Base-by-base conservation (phyloP, 2,113 vertebrate genomes). In the Tragelaphus scriptus region DNA sequence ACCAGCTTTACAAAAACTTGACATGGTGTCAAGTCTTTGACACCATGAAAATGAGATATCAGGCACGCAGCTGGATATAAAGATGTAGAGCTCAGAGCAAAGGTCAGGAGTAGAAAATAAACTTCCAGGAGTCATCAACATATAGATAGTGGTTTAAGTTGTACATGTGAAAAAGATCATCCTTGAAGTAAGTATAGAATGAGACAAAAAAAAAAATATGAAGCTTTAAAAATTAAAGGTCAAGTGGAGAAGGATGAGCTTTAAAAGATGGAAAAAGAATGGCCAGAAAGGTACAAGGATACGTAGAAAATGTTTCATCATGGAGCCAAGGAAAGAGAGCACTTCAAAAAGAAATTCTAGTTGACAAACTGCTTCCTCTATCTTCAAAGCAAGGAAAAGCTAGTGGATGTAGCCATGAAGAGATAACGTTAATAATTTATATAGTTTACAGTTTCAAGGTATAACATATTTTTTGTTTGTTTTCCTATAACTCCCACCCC, bases 311-410 rank as follows among this genome's bases (percentile, higher is more conserved):
- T 40, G 58, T 51, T 96, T 79, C 40, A 65, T 85, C 80, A 63
- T 79, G 63, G 47, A 90, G 56, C 56, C 36, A 93, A 91, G 16
- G 49, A 87, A 96, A 93, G 23, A 75, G 53, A 79, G 30, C 26
- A 36, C 25, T 93, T 93, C 80, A 79, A 26, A 82, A 87, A 94
- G 59, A 87, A 91, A 86, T 80, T 91, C 19, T 59, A 53, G 65
- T 26, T 91, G 82, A 94, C 59, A 94, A 96, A 91, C 21, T 32
- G 44, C 82, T 94, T 96, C 92, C 88, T 94, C 4, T 81, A 19
- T 59, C 82, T 91, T 87, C 71, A 91, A 94, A 87, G 88, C 59
- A 71, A 87, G 32, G 53, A 53, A 94, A 87, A 91, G 59, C 44
- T 68, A 44, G 81, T 94, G 26, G 32, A 96, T 51, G 28, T 71